Percentiles rank a stretch among this genome's conserved stretches.
phyloP scores from a whole-genome alignment of 1,140 invertebrate species.

The Bicyclus anynana region DNA sequence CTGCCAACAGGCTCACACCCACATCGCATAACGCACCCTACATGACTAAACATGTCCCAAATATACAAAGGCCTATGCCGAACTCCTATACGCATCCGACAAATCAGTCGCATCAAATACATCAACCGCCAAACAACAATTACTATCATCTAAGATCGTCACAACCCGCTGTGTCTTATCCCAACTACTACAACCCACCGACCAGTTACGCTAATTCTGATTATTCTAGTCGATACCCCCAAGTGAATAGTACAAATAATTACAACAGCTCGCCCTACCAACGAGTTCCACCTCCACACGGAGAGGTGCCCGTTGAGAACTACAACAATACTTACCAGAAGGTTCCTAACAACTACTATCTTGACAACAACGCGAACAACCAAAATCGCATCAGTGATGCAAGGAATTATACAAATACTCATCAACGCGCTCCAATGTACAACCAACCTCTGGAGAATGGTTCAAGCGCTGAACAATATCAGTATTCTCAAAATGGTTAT shows the following conservation, averaged over 20 bases:
- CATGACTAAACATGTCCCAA: conserved; percentile 47
- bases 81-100: conserved; percentile 62
- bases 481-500: conserved; percentile 70
- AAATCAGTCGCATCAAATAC: conserved; percentile 48
- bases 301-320: conserved; percentile 51
- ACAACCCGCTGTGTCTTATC: conserved; percentile 35
- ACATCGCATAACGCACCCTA: conserved; percentile 51
- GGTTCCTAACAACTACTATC: conserved; percentile 49
- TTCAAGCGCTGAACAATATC: conserved; percentile 41
- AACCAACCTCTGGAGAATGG: conserved; percentile 36
- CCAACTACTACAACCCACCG: conserved; percentile 65
- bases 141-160: conserved; percentile 56
- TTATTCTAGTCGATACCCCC: conserved; percentile 69
- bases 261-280: conserved; percentile 75
- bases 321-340: conserved; percentile 55
- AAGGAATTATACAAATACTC: conserved; percentile 50
- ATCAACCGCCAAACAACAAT: conserved; percentile 48
- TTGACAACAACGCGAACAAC: conserved; percentile 44
- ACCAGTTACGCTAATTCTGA: conserved; percentile 66
- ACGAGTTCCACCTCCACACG: conserved; percentile 77
- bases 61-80: conserved; percentile 47
- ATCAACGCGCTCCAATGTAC: conserved; percentile 42
- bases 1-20: conserved; percentile 60
- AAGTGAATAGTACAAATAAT: conserved; percentile 55
- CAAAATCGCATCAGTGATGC: conserved; percentile 39